Conservation (phyloP, 53 echinoderm and acorn worm species). For the Paracentrotus lividus region DNA sequence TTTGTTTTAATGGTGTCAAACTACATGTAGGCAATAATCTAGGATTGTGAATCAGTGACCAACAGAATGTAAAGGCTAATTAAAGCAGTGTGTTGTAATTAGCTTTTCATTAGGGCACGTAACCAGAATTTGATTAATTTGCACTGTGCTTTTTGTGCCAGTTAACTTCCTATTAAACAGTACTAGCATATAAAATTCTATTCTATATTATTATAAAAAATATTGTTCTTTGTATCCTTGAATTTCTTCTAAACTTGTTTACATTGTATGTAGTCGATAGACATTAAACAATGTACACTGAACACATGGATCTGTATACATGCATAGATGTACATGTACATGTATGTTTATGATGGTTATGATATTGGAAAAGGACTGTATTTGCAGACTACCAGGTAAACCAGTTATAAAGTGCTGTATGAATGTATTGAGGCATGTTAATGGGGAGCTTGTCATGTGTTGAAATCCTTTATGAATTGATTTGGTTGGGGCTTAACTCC, state of each 20-base stretch:
- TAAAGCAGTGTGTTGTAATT: not conserved
- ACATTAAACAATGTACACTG: not conserved
- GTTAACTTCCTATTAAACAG: no score
- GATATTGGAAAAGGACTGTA: not conserved
- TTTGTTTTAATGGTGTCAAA: no score
- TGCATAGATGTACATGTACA: not conserved
- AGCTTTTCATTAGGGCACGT: no score
- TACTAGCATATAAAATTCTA: no score
- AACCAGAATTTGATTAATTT: no score
- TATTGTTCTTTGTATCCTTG: no score
- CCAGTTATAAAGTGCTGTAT: no score
- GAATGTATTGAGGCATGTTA: not conserved
- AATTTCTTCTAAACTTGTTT: no score
- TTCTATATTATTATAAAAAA: no score
- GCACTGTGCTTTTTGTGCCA: no score
- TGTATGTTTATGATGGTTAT: not conserved
- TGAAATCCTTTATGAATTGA: not conserved
- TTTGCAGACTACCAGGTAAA: not conserved
- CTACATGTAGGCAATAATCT: no score
- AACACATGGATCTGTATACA: not conserved
- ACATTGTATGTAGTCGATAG: not conserved
- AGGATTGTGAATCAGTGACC: not conserved
- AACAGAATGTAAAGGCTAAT: not conserved
- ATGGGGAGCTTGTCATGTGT: not conserved
- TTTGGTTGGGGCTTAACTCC: not conserved